These are phyloP conservation scores for Apaloderma vittatum DNA, from an alignment of 2,113 vertebrate genomes.

Conservation along the genomic window DNA sequence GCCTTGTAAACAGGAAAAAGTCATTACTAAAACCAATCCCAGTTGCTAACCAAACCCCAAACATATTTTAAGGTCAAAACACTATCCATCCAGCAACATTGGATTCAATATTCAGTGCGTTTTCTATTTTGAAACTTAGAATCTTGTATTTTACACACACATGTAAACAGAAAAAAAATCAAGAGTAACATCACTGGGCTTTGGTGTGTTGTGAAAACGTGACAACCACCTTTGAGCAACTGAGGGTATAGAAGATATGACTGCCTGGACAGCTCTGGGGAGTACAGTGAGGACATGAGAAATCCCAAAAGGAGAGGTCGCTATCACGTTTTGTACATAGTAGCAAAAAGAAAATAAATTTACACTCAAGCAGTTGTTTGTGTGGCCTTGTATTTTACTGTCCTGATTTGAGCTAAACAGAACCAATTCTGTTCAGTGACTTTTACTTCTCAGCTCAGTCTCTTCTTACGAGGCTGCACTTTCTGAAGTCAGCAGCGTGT, in stretches of 20 bases:
- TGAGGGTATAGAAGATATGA: fast-evolving
- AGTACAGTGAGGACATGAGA: fast-evolving
- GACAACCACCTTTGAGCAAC: neutral
- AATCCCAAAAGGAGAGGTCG: neutral
- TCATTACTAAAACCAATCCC: neutral
- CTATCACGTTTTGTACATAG: neutral
- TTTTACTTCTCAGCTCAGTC: no score
- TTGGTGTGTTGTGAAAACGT: neutral
- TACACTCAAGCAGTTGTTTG: neutral
- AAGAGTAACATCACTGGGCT: neutral
- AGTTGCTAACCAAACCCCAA: neutral
- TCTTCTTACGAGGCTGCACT: no score
- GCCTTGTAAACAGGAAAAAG: neutral
- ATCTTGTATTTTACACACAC: neutral
- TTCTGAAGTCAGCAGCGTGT: no score
- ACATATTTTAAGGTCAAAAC: neutral
- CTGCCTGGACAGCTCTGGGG: neutral
- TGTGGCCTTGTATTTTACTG: neutral
- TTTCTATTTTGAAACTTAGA: neutral
- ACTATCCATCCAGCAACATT: neutral
- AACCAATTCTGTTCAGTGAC: no score
- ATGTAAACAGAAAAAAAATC: neutral
- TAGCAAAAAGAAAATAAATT: neutral
- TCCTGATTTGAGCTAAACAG: no score
- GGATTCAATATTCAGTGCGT: neutral